Base-by-base conservation (phyloP, 2,113 vertebrate species). In the Hymenochirus boettgeri region DNA sequence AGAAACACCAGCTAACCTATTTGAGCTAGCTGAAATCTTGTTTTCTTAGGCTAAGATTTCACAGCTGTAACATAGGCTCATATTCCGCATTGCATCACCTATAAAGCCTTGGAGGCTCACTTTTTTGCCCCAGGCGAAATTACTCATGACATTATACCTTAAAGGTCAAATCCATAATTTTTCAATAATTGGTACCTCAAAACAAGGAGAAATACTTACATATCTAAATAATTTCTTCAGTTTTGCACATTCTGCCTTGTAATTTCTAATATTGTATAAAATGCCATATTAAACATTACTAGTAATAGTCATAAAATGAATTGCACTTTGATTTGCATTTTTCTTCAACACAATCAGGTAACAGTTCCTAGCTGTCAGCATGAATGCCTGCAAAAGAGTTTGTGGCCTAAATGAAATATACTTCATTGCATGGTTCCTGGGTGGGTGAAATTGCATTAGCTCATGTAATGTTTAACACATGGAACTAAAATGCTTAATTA, bases 401-500 rank as follows among this genome's bases (percentile, higher is more conserved):
- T 77, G 77, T 62, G 4, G 82, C 76, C 71, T 46, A 79, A 80
- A 82, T 80, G 77, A 64, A 81, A 71, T 62, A 71, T 63, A 72
- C 78, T 62, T n/a, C n/a, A n/a, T n/a, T 82, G 62, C 61, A 71
- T 58, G 79, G 80, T 62, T 65, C 71, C 51, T 74, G 73, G 72
- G 67, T 66, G 64, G 71, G 82, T 75, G 55, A 84, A 91, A 86
- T 81, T 82, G 80, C 77, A 80, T 82, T 88, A 87, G 73, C 86
- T 89, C 86, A 90, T 86, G 73, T 79, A 83, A 81, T 85, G 88
- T 88, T 90, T 88, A 88, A 87, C 85, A 87, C 80, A 86, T 84
- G 85, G 81, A 83, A 79, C 71, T 70, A 76, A 75, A 72, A 79
- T 73, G 75, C 83, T 78, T 74, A 80, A 91, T 91, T 88, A 93